phyloP scores from a whole-genome alignment of 2,888 invertebrate species.

The Ophonus ardosiacus region DNA sequence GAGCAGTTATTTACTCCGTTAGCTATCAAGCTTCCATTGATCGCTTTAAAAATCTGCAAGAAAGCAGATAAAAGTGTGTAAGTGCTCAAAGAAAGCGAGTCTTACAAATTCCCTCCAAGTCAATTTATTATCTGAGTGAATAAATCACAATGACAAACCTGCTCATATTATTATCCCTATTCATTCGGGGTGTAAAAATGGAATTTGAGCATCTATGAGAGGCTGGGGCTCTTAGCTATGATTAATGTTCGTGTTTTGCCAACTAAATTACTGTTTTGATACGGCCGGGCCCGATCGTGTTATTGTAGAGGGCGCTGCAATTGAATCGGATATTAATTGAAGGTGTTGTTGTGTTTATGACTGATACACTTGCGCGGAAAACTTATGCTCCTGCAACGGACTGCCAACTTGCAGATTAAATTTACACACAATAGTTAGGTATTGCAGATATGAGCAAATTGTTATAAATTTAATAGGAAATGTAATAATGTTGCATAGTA shows the following conservation, averaged over 20 bases:
- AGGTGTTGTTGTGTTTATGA: constrained; percentile 42
- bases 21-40: not conserved
- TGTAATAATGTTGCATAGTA: not conserved
- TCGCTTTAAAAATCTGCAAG: not conserved
- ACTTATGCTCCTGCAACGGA: constrained; percentile 10
- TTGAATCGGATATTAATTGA: constrained; percentile 56
- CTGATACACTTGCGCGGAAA: constrained; percentile 26
- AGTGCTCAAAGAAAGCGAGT: constrained; percentile 16
- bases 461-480: not conserved
- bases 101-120: constrained; percentile 22
- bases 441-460: not conserved
- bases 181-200: constrained; percentile 48
- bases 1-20: not conserved
- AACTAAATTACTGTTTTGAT: constrained; percentile 63
- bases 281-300: constrained; percentile 42
- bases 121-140: constrained; percentile 34
- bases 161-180: constrained; percentile 49
- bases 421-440: not conserved
- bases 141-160: constrained; percentile 58
- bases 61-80: constrained; percentile 22
- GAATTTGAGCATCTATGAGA: constrained; percentile 48
- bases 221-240: constrained; percentile 51
- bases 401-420: not conserved
- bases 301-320: constrained; percentile 55
- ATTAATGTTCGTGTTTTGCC: constrained; percentile 62